Percentiles rank a stretch among this genome's conserved stretches.
Evolutionary conservation across 30 jellyfish, hydroid and myxozoan species (phyloP).

Genomic region (Hydractinia symbiolongicarpus): DNA sequence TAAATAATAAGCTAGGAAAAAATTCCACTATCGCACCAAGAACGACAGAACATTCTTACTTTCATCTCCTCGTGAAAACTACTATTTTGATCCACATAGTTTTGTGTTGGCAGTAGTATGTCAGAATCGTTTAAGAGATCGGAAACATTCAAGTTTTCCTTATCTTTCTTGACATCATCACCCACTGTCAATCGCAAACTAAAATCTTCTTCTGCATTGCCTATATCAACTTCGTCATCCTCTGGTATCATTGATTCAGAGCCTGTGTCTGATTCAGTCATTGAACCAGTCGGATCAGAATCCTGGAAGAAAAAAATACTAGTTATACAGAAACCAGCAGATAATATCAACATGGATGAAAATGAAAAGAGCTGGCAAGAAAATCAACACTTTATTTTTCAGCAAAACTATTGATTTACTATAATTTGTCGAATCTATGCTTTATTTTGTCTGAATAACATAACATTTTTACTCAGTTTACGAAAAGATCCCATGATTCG

Average conservation of each 20-base stretch:
- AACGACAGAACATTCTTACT: too few relatives aligned
- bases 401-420: background rate
- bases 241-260: conserved; percentile 17
- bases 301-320: background rate
- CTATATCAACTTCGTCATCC: background rate
- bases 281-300: conserved; percentile 4
- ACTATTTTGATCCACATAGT: too few relatives aligned
- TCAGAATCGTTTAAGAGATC: background rate
- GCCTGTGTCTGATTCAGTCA: conserved; percentile 2
- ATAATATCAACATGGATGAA: background rate
- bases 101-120: too few relatives aligned
- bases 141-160: background rate
- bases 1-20: too few relatives aligned
- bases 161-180: background rate
- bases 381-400: background rate
- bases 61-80: too few relatives aligned
- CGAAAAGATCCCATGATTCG: background rate
- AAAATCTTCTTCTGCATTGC: background rate
- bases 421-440: too few relatives aligned
- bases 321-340: background rate
- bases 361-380: background rate
- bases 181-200: background rate
- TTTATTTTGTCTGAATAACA: background rate
- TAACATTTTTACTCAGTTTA: background rate
- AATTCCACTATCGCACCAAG: too few relatives aligned